Evolutionary conservation across 2,797 vertebrate species (phyloP).

Genomic region (Crenuchus spilurus): DNA sequence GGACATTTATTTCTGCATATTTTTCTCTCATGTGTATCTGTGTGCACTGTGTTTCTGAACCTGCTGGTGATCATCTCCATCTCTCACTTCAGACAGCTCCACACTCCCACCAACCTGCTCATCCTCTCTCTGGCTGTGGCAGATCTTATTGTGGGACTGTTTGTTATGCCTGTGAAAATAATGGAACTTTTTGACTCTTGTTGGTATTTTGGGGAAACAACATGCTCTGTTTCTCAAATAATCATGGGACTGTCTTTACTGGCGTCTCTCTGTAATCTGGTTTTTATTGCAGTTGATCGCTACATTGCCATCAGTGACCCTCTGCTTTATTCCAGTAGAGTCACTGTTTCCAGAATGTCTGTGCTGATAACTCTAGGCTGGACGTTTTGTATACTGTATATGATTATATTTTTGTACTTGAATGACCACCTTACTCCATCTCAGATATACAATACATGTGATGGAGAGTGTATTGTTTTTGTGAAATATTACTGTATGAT

Average conservation of each 20-base stretch:
- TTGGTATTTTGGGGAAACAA: slow-evolving; percentile 74
- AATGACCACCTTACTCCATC: slow-evolving; percentile 56
- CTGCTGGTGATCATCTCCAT: too few species aligned
- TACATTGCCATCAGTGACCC: slow-evolving; percentile 71
- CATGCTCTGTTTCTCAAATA: slow-evolving; percentile 72
- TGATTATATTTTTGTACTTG: slow-evolving; percentile 47
- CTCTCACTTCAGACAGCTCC: too few species aligned
- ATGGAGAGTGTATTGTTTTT: slow-evolving; percentile 60
- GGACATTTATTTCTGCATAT: too few species aligned
- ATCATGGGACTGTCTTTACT: slow-evolving; percentile 71
- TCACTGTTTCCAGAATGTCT: slow-evolving; percentile 51
- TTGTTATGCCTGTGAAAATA: too few species aligned
- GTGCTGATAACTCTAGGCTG: slow-evolving; percentile 61
- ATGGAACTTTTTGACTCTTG: too few species aligned
- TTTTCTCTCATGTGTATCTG: too few species aligned
- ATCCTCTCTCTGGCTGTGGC: too few species aligned
- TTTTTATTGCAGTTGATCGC: slow-evolving; percentile 72
- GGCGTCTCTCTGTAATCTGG: slow-evolving; percentile 78
- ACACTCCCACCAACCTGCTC: too few species aligned
- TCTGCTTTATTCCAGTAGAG: slow-evolving; percentile 57
- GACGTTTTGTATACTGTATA: slow-evolving; percentile 54
- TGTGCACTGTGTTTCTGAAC: too few species aligned
- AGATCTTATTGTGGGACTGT: too few species aligned
- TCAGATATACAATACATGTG: slow-evolving; percentile 51
- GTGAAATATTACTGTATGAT: slow-evolving; percentile 44